phyloP scores from a whole-genome alignment of 2,888 invertebrate species.

The Hipparchia sbordonii region DNA sequence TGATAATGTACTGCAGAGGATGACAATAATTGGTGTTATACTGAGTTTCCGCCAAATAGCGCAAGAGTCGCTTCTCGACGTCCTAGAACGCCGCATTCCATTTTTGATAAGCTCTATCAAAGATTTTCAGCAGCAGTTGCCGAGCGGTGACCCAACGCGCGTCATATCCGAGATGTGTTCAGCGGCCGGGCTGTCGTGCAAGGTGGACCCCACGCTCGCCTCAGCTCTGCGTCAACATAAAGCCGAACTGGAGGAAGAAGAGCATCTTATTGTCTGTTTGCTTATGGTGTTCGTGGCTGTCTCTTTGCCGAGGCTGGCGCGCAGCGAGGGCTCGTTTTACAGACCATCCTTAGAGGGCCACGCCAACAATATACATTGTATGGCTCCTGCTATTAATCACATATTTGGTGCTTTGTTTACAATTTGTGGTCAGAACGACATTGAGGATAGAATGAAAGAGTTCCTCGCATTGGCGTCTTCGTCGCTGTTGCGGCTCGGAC shows the following conservation, averaged over 20 bases:
- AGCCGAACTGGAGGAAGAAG: constrained; percentile 93
- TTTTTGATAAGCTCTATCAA: constrained; percentile 97
- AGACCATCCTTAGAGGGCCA: constrained; percentile 95
- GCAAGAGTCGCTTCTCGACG: constrained; percentile 96
- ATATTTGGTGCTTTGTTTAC: constrained; percentile 98
- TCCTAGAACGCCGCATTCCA: constrained; percentile 96
- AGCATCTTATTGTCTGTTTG: constrained; percentile 96
- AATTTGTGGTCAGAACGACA: constrained; percentile 97
- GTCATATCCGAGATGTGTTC: constrained; percentile 99
- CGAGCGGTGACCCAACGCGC: constrained; percentile 94
- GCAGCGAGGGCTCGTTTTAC: constrained; percentile 94
- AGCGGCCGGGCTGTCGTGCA: constrained; percentile 96
- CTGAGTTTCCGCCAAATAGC: constrained; percentile 97
- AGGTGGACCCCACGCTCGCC: constrained; percentile 97
- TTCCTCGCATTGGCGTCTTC: constrained; percentile 96
- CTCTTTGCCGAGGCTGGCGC: constrained; percentile 96
- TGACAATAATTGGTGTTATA: constrained; percentile 99
- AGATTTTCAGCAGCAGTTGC: constrained; percentile 96
- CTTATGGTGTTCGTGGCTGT: constrained; percentile 99
- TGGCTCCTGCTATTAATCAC: constrained; percentile 97
- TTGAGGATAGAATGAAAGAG: constrained; percentile 98
- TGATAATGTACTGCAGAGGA: constrained; percentile 97
- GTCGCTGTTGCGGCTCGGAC: constrained; percentile 95
- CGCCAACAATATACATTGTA: constrained; percentile 99
- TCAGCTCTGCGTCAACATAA: constrained; percentile 95